These are phyloP conservation scores for Serrognathus titanus DNA, from an alignment of 2,888 invertebrate genomes.

Conservation along the genomic window DNA sequence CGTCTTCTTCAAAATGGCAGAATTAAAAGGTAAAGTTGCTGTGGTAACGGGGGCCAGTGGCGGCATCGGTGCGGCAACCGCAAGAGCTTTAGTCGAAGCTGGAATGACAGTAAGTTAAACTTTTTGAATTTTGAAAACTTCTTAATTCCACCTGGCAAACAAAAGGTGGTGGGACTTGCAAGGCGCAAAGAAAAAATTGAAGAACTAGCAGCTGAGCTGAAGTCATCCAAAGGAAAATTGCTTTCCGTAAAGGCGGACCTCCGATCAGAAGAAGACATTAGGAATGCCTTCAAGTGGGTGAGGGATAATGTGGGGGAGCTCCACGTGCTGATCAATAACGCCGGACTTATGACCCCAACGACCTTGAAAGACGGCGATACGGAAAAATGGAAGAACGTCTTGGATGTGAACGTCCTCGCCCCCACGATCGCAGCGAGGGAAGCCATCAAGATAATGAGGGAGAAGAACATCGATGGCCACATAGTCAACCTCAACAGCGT, in stretches of 20 bases:
- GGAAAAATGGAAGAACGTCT: slow-evolving; percentile 2
- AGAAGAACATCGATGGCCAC: slow-evolving; percentile 4
- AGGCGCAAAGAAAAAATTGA: slow-evolving; percentile 1
- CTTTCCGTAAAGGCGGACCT: slow-evolving; percentile 6
- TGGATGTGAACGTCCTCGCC: slow-evolving; percentile 10
- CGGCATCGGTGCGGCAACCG: too few species aligned
- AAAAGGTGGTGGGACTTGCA: slow-evolving; percentile 6
- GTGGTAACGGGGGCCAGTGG: too few species aligned
- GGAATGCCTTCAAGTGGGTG: slow-evolving; percentile 2
- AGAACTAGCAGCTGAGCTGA: not conserved
- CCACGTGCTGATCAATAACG: slow-evolving; percentile 8
- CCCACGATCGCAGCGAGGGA: not conserved
- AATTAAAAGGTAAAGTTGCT: too few species aligned
- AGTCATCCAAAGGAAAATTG: not conserved
- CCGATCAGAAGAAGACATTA: slow-evolving; percentile 3
- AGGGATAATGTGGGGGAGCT: slow-evolving; percentile 1
- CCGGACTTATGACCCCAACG: not conserved
- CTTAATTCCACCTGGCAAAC: too few species aligned
- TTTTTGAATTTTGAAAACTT: too few species aligned
- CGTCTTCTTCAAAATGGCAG: too few species aligned
- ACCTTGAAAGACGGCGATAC: slow-evolving; percentile 4
- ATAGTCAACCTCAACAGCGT: slow-evolving; percentile 14
- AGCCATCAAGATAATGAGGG: slow-evolving; percentile 9
- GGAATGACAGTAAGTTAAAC: too few species aligned
- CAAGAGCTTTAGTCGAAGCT: too few species aligned